Conservation (phyloP, 1,140 invertebrate genomes). For the Meteorus sp. region DNA sequence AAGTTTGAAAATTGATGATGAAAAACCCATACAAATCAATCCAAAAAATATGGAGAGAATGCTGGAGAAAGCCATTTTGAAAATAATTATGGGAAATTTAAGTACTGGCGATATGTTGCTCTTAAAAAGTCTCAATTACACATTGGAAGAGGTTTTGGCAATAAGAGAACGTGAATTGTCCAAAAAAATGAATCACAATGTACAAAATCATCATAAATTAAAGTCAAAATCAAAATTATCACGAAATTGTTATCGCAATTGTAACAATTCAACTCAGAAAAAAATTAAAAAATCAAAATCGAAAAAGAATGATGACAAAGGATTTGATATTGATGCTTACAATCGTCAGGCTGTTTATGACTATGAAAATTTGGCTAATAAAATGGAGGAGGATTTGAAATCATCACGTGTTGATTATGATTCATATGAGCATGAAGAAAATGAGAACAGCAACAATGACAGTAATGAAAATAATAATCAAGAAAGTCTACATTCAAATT, state of each 20-base stretch:
- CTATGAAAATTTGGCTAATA: slow-evolving; percentile 46
- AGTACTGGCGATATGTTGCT: slow-evolving; percentile 45
- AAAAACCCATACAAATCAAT: slow-evolving; percentile 40
- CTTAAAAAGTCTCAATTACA: slow-evolving; percentile 54
- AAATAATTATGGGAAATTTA: slow-evolving; percentile 52
- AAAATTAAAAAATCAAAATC: background rate
- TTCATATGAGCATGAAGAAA: slow-evolving; percentile 24
- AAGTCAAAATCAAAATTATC: no score
- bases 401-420: slow-evolving; percentile 2
- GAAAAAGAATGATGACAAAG: slow-evolving; percentile 27
- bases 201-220: no score
- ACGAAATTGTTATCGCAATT: no score
- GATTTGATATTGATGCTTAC: slow-evolving; percentile 45
- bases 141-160: slow-evolving; percentile 44
- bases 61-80: slow-evolving; percentile 52
- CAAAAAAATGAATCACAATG: slow-evolving; percentile 39
- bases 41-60: slow-evolving; percentile 48
- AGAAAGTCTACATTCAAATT: slow-evolving; percentile 32
- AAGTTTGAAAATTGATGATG: slow-evolving; percentile 10
- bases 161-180: slow-evolving; percentile 48
- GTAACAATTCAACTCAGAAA: no score
- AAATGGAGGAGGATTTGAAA: slow-evolving; percentile 16
- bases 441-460: background rate
- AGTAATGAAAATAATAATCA: no score
- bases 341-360: slow-evolving; percentile 51